These are phyloP conservation scores for Holacanthella duospinosa DNA, from an alignment of 2,888 invertebrate genomes.

Conservation along the genomic window DNA sequence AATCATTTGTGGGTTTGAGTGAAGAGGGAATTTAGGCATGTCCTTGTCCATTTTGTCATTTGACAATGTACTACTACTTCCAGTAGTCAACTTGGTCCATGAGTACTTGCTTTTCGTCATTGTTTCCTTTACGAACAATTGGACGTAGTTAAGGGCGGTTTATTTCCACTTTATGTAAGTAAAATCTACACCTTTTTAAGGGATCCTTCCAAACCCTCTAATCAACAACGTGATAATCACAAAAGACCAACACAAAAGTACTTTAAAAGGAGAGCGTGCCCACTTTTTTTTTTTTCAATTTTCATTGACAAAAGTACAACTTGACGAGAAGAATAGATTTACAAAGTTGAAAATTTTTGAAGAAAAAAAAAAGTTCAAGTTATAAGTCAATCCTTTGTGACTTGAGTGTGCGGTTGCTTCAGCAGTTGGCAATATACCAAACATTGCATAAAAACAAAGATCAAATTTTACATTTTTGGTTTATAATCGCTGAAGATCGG, in stretches of 20 bases:
- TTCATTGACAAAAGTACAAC: conserved; percentile 17
- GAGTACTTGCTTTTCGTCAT: too few relatives aligned
- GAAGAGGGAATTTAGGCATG: not conserved
- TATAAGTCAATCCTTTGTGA: too few relatives aligned
- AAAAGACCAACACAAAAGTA: not conserved
- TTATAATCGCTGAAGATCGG: too few relatives aligned
- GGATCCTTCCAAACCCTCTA: not conserved
- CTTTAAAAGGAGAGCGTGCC: conserved; percentile 27
- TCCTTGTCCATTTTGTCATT: not conserved
- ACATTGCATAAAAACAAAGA: too few relatives aligned
- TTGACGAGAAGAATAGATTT: not conserved
- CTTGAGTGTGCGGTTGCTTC: too few relatives aligned
- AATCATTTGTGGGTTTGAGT: not conserved
- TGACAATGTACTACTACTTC: too few relatives aligned
- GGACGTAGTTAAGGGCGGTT: conserved; percentile 37
- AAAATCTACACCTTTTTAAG: conserved; percentile 9
- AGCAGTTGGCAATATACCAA: too few relatives aligned
- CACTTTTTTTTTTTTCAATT: conserved; percentile 10
- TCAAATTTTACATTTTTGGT: too few relatives aligned
- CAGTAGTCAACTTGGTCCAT: too few relatives aligned
- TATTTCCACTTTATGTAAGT: conserved; percentile 32
- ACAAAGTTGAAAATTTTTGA: not conserved
- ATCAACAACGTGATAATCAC: not conserved
- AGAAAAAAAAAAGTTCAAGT: not conserved
- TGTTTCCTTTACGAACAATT: conserved; percentile 25